Evolutionary conservation across 2,888 invertebrate genomes (phyloP), one percentile per base, ranked within the genome.

Genomic region (Tetragonula carbonaria): DNA sequence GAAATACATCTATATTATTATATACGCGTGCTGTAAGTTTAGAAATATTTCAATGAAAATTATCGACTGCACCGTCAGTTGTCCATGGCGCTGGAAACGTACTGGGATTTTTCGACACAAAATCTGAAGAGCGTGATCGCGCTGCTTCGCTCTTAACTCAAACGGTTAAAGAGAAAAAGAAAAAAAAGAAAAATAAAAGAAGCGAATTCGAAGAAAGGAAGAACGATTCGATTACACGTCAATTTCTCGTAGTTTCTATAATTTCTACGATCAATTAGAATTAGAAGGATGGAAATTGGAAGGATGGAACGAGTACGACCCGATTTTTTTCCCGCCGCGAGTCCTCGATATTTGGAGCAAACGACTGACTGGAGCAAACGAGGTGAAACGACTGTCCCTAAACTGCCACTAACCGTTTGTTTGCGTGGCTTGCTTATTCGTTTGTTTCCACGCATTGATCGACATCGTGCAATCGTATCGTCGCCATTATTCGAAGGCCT

Each of bases 211-310:
- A 45, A 80, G 68, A 23, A 23, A 23, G 50, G 51, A 66, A 72
- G 33, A 71, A 59, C 18, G 28, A 28, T 33, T 33, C 33, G 33
- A 33, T 33, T 33, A 8, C 72, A 55, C 67, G 62, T 63, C 28
- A 28, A 28, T 28, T 16, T 62, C 23, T 73, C n/a, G 33, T 5
- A 6, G 28, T 33, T 13, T 23, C 38, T 8, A 8, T 38, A 38
- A 23, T 57, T 74, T 38, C 78, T 33, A 33, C 33, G 2, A 78
- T 80, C 59, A 71, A 82, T 74, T 55, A n/a, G 11, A n/a, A 75
- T 80, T 28, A 59, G 51, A 80, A 80, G 75, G 57, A 65, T 45
- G 67, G 63, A 57, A 23, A 23, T 23, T 23, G 23, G 23, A 68
- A 16, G n/a, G 63, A 33, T 23, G 23, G 73, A 80, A 72, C 55